Evolutionary conservation across 2,113 vertebrate species (phyloP).

Genomic region (Talpa occidentalis): DNA sequence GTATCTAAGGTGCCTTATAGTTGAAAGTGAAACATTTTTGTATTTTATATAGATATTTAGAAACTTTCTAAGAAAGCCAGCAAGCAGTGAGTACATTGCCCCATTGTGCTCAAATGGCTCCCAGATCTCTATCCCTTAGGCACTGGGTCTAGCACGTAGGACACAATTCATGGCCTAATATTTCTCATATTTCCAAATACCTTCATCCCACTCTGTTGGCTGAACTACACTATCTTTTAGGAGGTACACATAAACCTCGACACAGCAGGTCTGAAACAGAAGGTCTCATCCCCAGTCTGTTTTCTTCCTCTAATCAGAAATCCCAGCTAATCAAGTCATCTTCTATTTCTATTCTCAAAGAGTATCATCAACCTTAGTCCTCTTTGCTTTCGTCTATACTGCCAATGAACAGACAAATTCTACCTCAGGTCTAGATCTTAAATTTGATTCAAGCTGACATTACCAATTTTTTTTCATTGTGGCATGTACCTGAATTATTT

Average conservation of each 20-base stretch:
- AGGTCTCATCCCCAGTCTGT: background rate
- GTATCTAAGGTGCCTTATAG: background rate
- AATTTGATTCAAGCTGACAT: background rate
- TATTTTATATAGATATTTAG: background rate
- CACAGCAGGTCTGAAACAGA: background rate
- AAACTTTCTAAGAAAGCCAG: background rate
- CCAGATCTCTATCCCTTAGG: background rate
- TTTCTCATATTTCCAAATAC: background rate
- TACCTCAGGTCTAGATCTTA: background rate
- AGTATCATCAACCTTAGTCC: background rate
- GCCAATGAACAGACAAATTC: fast-evolving
- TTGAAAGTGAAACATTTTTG: background rate
- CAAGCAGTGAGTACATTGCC: background rate
- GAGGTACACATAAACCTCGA: background rate
- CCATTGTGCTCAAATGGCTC: background rate
- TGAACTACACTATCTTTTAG: too few relatives aligned
- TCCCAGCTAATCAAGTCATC: background rate
- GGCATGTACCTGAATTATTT: background rate
- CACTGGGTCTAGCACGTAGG: too few relatives aligned
- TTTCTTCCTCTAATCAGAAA: background rate
- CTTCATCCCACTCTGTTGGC: background rate
- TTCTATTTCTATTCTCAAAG: background rate
- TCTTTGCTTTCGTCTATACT: background rate
- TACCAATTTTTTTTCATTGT: background rate
- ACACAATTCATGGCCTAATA: background rate